Percentiles rank a stretch among this genome's conserved stretches.
Conservation (phyloP, 2,797 vertebrate genomes). For the Cottoperca gobio region DNA sequence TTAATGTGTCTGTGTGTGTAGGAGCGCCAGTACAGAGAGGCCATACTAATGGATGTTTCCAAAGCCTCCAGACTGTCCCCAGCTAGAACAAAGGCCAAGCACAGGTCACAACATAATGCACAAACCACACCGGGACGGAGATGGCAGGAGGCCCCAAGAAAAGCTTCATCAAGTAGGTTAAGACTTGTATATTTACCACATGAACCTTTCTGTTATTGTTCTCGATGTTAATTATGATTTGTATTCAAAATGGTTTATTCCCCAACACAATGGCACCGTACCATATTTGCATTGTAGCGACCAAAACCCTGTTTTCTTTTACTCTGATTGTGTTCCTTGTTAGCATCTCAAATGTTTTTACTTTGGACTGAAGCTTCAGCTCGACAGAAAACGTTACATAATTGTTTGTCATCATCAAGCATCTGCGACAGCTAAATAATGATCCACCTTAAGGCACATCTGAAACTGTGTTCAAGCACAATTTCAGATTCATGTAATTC, state of each 20-base stretch:
- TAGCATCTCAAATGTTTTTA: neutral
- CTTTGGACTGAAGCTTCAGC: neutral
- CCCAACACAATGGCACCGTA: neutral
- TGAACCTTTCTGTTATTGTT: neutral
- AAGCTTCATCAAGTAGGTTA: conserved; percentile 83
- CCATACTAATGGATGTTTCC: conserved; percentile 82
- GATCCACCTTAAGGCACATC: conserved; percentile 4
- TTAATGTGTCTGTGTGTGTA: conserved; percentile 59
- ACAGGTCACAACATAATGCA: conserved; percentile 60
- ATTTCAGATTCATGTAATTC: neutral
- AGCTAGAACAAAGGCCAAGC: conserved; percentile 74
- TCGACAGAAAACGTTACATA: neutral
- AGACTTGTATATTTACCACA: conserved; percentile 1
- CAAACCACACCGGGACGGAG: conserved; percentile 74
- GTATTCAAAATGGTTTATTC: neutral
- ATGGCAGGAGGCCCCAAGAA: conserved; percentile 76
- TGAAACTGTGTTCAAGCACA: neutral
- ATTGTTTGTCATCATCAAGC: neutral
- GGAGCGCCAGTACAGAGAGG: conserved; percentile 89
- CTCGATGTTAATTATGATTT: neutral
- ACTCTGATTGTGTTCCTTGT: neutral
- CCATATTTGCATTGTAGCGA: neutral
- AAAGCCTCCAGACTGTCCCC: conserved; percentile 76
- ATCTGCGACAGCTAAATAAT: neutral
- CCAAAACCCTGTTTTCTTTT: neutral